Evolutionary conservation across 1,140 invertebrate species (phyloP).

Genomic region (Penaeus indicus): DNA sequence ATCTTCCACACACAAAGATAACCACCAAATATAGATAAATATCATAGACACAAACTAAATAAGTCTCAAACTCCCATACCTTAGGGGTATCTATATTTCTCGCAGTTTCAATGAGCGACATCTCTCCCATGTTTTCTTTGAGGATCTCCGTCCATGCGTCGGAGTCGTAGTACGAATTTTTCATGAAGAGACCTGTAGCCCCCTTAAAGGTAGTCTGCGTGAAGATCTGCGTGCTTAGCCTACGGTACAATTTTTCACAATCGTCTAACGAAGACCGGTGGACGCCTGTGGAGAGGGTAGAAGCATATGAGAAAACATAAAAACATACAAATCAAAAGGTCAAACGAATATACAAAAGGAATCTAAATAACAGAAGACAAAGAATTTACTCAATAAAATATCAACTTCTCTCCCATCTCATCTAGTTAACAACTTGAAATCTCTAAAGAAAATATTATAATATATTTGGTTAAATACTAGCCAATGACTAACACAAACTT

Average conservation of each 20-base stretch:
- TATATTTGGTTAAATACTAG: not conserved
- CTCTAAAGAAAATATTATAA: not conserved
- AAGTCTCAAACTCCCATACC: slow-evolving; percentile 70
- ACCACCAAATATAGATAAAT: no score
- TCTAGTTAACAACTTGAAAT: not conserved
- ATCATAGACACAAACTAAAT: no score
- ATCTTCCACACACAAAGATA: no score
- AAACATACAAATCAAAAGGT: not conserved
- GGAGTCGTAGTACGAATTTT: slow-evolving; percentile 92
- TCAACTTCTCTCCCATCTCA: not conserved
- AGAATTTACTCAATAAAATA: no score
- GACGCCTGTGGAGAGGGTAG: slow-evolving; percentile 71
- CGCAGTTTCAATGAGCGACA: slow-evolving; percentile 77
- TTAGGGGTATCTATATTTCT: slow-evolving; percentile 77
- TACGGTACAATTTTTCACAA: slow-evolving; percentile 78
- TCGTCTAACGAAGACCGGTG: slow-evolving; percentile 76
- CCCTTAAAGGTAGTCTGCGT: slow-evolving; percentile 80
- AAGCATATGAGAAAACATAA: slow-evolving; percentile 48
- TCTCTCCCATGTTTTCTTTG: slow-evolving; percentile 79
- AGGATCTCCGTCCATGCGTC: slow-evolving; percentile 87
- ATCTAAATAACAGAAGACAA: not conserved
- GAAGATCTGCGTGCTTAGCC: slow-evolving; percentile 81
- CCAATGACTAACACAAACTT: no score
- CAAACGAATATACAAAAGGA: not conserved
- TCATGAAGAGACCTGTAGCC: slow-evolving; percentile 84